Base-by-base conservation (phyloP, 1,140 invertebrate genomes). In the Aphaenogaster rudis region DNA sequence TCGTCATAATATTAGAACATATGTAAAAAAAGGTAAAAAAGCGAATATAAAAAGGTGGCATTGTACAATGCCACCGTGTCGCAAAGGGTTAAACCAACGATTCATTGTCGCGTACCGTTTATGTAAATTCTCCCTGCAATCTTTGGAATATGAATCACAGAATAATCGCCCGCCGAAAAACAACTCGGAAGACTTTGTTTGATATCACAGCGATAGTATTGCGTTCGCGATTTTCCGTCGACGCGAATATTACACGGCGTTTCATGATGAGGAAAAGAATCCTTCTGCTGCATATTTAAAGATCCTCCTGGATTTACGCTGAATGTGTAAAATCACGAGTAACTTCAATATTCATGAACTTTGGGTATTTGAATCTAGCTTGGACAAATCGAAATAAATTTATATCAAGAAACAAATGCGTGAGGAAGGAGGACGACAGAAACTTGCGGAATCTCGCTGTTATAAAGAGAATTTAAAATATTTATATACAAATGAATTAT, bases 331-430 rank as follows among this genome's bases (percentile, higher is more conserved):
- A 77, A 21, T 86, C 63, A 78, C 74, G 74, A 80, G 21, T 77
- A 42, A 69, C 74, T 86, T 78, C 36, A 76, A 86, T 77, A 86
- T 78, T 78, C 82, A 78, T 86, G 59, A 77, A 54, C 61, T 52
- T 78, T 64, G 13, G 33, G 0, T n/a, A 39, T 74, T 86, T 52
- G 39, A 74, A 88, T 66, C 39, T 33, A 74, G 36, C n/a, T 63
- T 66, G 52, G 74, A 85, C 50, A 78, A 77, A 82, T 82, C 52
- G 85, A 85, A 67, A 64, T 39, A 36, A 45, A 74, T 69, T 67
- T 50, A 74, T 33, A 77, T 50, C 15, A 61, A 77, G 74, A 61
- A 63, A 54, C 82, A 86, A 77, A 64, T 54, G 33, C n/a, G 69
- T 71, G 42, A 87, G 42, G 64, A 74, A 72, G 67, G 59, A 57